phyloP scores from a whole-genome alignment of 37 sponge, comb jelly and placozoan species.

The Aphrocallistes beatrix region DNA sequence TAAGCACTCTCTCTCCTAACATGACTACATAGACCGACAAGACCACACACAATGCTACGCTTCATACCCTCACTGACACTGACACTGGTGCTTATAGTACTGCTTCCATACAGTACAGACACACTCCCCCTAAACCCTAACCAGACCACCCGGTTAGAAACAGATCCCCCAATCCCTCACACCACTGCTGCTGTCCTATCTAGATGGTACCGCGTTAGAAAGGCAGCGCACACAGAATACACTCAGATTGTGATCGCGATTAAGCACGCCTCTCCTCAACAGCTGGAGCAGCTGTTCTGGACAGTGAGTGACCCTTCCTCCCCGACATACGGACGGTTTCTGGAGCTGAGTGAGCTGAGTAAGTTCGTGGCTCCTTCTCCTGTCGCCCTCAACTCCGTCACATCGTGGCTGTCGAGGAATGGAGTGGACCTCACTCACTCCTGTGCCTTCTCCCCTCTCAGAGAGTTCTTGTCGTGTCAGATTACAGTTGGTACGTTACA shows the following conservation, averaged over 20 bases:
- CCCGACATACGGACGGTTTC: neutral
- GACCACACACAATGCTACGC: neutral
- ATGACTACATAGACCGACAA: too few species aligned
- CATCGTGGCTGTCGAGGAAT: neutral
- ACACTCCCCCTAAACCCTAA: neutral
- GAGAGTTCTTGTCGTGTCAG: neutral
- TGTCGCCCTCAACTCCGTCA: neutral
- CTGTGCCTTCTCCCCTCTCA: neutral
- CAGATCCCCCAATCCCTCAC: neutral
- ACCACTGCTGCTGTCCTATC: neutral
- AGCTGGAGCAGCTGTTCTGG: neutral
- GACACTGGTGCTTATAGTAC: too few species aligned
- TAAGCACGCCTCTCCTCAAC: neutral
- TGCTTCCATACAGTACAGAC: too few species aligned
- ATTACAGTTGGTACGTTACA: neutral
- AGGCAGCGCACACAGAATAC: neutral
- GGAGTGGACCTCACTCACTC: neutral
- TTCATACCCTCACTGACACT: neutral
- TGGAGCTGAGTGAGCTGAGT: neutral
- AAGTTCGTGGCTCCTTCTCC: neutral
- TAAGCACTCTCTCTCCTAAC: too few species aligned
- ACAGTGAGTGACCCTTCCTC: neutral
- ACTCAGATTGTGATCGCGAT: conserved; percentile 4
- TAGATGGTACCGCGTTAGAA: neutral
- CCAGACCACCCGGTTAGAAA: neutral